These are phyloP conservation scores for Phyllotreta cruciferae DNA, from an alignment of 2,888 invertebrate species.

Conservation along the genomic window DNA sequence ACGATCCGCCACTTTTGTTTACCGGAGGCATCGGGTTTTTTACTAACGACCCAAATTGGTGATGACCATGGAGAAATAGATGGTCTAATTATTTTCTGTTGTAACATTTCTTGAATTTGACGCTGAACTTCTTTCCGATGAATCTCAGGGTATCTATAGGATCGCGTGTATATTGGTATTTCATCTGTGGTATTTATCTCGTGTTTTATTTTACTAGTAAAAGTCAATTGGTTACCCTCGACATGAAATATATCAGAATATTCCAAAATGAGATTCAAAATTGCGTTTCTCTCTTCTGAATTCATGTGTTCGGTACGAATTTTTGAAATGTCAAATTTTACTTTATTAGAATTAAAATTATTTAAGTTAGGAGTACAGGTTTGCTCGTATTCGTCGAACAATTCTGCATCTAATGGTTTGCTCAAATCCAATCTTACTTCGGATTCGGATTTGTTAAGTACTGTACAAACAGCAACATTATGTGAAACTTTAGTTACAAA, in stretches of 20 bases:
- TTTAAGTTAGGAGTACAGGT: no score
- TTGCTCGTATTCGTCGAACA: no score
- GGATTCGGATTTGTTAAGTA: neutral
- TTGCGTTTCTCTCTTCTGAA: slow-evolving; percentile 14
- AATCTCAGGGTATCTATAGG: no score
- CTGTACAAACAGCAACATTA: neutral
- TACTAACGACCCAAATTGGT: slow-evolving; percentile 31
- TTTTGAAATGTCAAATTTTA: no score
- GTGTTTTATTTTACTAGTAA: slow-evolving; percentile 29
- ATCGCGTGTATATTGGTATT: neutral
- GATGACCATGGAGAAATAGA: slow-evolving; percentile 25
- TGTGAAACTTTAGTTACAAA: neutral
- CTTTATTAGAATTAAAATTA: no score
- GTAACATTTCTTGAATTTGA: no score
- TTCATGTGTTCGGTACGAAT: slow-evolving; percentile 13
- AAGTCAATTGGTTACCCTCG: slow-evolving; percentile 19
- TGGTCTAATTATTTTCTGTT: slow-evolving; percentile 11
- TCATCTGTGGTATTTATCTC: slow-evolving; percentile 31
- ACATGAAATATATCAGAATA: slow-evolving; percentile 27
- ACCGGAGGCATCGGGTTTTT: slow-evolving; percentile 32
- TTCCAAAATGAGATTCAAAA: slow-evolving; percentile 11
- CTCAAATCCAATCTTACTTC: neutral
- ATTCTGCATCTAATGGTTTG: neutral
- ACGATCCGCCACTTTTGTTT: slow-evolving; percentile 28
- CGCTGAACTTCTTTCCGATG: no score